Percentiles rank a stretch among this genome's conserved stretches.
These are phyloP conservation scores for Trogon melanurus DNA, from an alignment of 2,113 vertebrate genomes.

Conservation along the genomic window DNA sequence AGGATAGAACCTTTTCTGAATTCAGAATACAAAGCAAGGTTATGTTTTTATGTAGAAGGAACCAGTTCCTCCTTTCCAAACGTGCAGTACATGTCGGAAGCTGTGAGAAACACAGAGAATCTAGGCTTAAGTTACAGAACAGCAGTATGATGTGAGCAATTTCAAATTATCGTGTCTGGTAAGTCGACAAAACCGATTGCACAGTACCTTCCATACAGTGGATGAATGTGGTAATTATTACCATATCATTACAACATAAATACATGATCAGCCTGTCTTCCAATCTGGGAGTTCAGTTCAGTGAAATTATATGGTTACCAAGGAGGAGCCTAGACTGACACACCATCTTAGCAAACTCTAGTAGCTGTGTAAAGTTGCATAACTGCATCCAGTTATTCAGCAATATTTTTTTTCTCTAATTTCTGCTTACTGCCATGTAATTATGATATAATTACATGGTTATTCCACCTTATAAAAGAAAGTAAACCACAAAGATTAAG, in stretches of 20 bases:
- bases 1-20: not conserved
- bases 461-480: constrained; percentile 41
- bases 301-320: not conserved
- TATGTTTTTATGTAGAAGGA: not conserved
- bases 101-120: not conserved
- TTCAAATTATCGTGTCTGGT: not conserved
- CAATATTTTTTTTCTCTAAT: not conserved
- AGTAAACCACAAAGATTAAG: not conserved
- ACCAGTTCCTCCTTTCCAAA: not conserved
- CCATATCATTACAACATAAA: not conserved
- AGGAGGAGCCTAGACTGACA: not conserved
- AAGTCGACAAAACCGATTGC: not conserved
- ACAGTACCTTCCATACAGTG: not conserved
- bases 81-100: not conserved
- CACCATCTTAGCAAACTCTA: not conserved
- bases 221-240: not conserved
- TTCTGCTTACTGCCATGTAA: not conserved
- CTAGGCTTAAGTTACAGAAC: not conserved
- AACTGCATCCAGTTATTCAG: constrained; percentile 1
- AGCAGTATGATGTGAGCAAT: not conserved
- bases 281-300: not conserved
- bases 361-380: not conserved
- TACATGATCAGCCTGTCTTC: not conserved
- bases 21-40: not conserved
- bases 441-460: not conserved